Conservation (phyloP, 2,797 vertebrate species). For the Mormyrus hasselquistii region DNA sequence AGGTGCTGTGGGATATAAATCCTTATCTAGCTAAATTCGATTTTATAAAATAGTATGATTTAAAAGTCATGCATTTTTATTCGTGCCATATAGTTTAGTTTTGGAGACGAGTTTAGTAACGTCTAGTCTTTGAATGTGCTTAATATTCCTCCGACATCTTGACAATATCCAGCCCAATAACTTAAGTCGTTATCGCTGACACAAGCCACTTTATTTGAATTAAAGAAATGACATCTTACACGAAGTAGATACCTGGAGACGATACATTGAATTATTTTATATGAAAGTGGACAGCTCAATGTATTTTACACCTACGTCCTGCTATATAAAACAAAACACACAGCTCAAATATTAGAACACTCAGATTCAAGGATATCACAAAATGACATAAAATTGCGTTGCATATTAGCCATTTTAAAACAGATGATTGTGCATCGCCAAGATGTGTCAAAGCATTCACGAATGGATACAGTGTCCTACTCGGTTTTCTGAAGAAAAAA, state of each 20-base stretch:
- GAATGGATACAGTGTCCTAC: conserved; percentile 34
- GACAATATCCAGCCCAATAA: not conserved
- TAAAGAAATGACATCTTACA: conserved; percentile 49
- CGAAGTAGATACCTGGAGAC: conserved; percentile 45
- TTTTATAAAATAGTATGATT: not conserved
- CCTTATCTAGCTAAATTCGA: not conserved
- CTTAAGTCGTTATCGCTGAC: conserved; percentile 36
- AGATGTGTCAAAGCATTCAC: conserved; percentile 37
- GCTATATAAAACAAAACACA: conserved; percentile 27
- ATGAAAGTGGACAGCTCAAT: conserved; percentile 40
- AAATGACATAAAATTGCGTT: conserved; percentile 36
- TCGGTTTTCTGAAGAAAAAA: not conserved
- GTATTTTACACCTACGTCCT: conserved; percentile 41
- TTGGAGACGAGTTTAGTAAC: not conserved
- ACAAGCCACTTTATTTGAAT: conserved; percentile 59
- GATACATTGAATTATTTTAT: conserved; percentile 41
- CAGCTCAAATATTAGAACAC: conserved; percentile 35
- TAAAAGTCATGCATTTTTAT: not conserved
- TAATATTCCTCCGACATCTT: not conserved
- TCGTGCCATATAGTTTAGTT: not conserved
- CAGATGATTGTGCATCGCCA: conserved; percentile 50
- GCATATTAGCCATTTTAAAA: conserved; percentile 40
- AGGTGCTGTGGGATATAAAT: not conserved
- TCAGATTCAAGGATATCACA: conserved; percentile 31
- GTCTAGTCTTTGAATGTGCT: not conserved